Conservation (phyloP, 1,140 invertebrate genomes). For the Drosophila navojoa region DNA sequence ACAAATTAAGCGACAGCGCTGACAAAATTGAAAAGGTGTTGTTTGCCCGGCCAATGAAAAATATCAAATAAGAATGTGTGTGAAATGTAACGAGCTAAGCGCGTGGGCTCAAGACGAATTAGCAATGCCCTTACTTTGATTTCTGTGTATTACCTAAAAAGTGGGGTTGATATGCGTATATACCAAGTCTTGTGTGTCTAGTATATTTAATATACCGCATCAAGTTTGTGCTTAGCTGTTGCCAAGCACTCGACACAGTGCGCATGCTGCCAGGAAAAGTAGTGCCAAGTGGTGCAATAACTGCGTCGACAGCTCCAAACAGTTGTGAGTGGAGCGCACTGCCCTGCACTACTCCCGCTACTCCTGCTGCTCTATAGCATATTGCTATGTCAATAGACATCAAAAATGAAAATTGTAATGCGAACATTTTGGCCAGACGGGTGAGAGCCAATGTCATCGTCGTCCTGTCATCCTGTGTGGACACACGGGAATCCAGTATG, state of each 20-base stretch:
- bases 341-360: not conserved
- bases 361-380: not conserved
- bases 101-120: not conserved
- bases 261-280: too few species aligned
- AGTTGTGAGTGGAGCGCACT: conserved; percentile 28
- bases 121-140: not conserved
- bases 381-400: conserved; percentile 75
- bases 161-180: too few species aligned
- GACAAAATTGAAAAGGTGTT: conserved; percentile 59
- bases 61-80: not conserved
- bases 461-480: conserved; percentile 61
- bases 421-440: conserved; percentile 71
- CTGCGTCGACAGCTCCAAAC: conserved; percentile 56
- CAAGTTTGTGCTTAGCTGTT: too few species aligned
- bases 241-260: too few species aligned
- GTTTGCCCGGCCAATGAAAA: conserved; percentile 39
- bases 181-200: too few species aligned
- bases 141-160: too few species aligned
- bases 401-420: conserved; percentile 82
- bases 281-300: conserved; percentile 5
- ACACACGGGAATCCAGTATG: conserved; percentile 40
- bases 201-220: too few species aligned
- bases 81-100: not conserved
- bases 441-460: conserved; percentile 46
- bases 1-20: conserved; percentile 60